These are phyloP conservation scores for Pogonophryne albipinna DNA, from an alignment of 2,797 vertebrate species.

Conservation along the genomic window DNA sequence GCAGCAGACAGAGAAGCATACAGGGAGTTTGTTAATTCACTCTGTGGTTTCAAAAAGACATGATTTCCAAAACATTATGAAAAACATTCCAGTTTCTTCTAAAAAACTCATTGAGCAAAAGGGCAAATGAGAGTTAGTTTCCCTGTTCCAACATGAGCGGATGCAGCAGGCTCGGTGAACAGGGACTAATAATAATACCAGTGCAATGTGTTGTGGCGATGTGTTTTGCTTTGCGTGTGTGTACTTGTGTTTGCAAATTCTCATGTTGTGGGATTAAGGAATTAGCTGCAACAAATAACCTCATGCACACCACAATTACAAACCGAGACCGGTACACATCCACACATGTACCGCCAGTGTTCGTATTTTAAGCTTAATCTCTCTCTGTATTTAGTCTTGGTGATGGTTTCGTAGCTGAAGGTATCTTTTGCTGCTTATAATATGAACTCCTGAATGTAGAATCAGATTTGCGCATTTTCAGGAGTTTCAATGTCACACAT, in stretches of 20 bases:
- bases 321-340: constrained; percentile 40
- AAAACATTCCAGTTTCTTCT: constrained; percentile 1
- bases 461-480: too few relatives aligned
- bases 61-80: constrained; percentile 24
- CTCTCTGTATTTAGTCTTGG: constrained; percentile 20
- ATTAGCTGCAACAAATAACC: constrained; percentile 65
- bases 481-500: too few relatives aligned
- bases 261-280: constrained; percentile 63
- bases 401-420: constrained; percentile 36
- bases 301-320: constrained; percentile 37
- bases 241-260: neutral
- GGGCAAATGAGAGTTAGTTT: constrained; percentile 17
- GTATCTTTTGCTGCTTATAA: neutral
- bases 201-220: constrained; percentile 24
- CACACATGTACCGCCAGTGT: constrained; percentile 28
- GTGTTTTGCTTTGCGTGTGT: constrained; percentile 28
- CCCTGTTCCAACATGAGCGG: constrained; percentile 25
- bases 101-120: constrained; percentile 1
- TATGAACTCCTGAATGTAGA: too few relatives aligned
- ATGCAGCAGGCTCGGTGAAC: constrained; percentile 15
- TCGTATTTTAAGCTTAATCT: constrained; percentile 17
- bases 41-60: constrained; percentile 23
- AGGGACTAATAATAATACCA: constrained; percentile 46
- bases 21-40: constrained; percentile 19
- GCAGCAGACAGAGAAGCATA: constrained; percentile 28